These are phyloP conservation scores for Miniopterus natalensis DNA, from an alignment of 2,113 vertebrate species.

Conservation along the genomic window DNA sequence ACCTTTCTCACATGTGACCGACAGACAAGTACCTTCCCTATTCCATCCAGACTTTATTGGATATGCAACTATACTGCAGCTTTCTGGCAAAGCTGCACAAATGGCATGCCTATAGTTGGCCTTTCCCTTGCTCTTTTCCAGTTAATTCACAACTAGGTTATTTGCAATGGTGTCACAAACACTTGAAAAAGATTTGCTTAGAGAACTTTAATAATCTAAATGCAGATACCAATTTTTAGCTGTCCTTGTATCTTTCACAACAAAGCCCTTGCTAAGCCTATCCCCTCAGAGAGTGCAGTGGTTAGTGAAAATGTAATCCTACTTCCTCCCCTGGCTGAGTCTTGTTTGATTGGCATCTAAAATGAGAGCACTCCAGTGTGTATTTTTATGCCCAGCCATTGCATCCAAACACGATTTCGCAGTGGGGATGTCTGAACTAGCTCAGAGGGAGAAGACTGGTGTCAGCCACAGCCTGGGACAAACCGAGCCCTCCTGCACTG, in stretches of 20 bases:
- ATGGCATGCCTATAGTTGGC: too few species aligned
- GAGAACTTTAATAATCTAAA: neutral
- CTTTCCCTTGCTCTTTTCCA: too few species aligned
- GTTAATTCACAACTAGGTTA: too few species aligned
- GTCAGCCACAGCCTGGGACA: neutral
- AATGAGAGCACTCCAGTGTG: neutral
- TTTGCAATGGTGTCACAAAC: too few species aligned
- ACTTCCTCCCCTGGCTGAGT: neutral
- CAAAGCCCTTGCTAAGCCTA: neutral
- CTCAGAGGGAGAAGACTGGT: neutral
- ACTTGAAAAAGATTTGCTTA: neutral
- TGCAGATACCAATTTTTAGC: neutral
- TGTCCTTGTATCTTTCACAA: neutral
- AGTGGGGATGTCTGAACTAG: neutral
- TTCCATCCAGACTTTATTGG: too few species aligned
- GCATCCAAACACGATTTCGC: neutral
- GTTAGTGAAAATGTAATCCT: neutral
- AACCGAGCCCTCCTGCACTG: fast-evolving
- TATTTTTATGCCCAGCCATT: neutral
- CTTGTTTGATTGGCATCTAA: neutral
- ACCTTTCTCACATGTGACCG: too few species aligned
- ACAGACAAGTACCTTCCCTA: too few species aligned
- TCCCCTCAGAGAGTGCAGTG: neutral
- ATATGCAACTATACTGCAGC: too few species aligned
- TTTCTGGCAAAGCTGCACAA: too few species aligned